Conservation (phyloP, 2,888 invertebrate genomes). For the Tanypteryx hageni region DNA sequence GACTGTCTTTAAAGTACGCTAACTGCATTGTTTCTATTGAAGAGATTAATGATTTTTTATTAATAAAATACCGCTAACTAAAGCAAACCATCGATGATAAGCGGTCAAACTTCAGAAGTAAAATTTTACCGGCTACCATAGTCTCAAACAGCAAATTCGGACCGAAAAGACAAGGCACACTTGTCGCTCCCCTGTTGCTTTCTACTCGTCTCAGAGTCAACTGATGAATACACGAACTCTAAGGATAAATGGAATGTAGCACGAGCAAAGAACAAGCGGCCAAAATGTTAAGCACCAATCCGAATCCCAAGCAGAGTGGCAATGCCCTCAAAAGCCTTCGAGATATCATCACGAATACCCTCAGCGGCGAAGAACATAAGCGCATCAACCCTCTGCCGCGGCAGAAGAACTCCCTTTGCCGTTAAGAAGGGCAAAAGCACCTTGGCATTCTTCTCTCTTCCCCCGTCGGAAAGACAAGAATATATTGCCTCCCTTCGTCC, state of each 20-base stretch:
- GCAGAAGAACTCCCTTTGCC: neutral
- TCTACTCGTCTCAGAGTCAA: neutral
- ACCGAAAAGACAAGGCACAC: no score
- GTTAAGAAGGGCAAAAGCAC: slow-evolving; percentile 18
- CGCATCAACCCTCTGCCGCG: neutral
- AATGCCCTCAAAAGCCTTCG: slow-evolving; percentile 20
- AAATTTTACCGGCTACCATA: no score
- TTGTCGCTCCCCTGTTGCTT: no score
- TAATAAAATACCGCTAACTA: no score
- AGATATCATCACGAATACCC: neutral
- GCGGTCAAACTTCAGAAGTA: no score
- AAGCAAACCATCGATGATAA: no score
- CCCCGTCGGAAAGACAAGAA: neutral
- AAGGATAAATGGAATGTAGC: slow-evolving; percentile 19
- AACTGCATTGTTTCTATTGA: no score
- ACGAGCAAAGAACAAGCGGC: neutral
- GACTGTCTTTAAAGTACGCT: no score
- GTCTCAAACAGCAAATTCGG: no score
- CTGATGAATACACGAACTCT: neutral
- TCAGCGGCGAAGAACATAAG: slow-evolving; percentile 16
- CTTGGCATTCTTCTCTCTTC: neutral
- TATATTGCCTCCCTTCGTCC: neutral
- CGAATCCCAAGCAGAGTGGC: slow-evolving; percentile 3
- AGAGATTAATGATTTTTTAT: no score
- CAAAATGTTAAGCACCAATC: neutral